These are phyloP conservation scores for Tamandua tetradactyla DNA, from an alignment of 2,797 vertebrate species.

Conservation along the genomic window DNA sequence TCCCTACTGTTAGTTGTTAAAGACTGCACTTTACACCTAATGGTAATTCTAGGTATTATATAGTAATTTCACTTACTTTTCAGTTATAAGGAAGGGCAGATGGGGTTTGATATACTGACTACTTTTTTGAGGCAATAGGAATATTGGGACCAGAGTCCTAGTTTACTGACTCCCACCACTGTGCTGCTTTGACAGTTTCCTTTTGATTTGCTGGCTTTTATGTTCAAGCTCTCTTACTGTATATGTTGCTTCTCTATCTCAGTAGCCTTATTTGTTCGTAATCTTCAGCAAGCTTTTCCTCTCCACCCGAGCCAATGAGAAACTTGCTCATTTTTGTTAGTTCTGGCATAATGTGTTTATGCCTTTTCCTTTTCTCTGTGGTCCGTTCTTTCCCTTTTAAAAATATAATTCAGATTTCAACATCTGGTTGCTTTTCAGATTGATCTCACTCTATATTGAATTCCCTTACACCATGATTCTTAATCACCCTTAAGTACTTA, in stretches of 20 bases:
- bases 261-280: background rate
- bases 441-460: background rate
- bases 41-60: background rate
- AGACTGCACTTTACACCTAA: background rate
- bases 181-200: background rate
- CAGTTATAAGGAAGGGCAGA: background rate
- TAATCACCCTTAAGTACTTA: background rate
- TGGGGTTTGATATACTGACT: background rate
- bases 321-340: background rate
- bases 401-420: background rate
- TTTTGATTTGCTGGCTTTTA: background rate
- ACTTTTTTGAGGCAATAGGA: background rate
- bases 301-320: background rate
- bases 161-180: background rate
- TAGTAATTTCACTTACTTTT: background rate
- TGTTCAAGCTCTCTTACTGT: background rate
- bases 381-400: slow-evolving; percentile 13
- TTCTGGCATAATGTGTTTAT: background rate
- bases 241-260: background rate
- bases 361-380: background rate
- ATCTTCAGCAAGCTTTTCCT: background rate
- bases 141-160: background rate
- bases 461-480: background rate
- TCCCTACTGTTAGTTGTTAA: background rate
- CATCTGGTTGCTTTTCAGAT: slow-evolving; percentile 10